These are phyloP conservation scores for Drosophila pseudotalamancana DNA, from an alignment of 2,888 invertebrate genomes.

Conservation along the genomic window DNA sequence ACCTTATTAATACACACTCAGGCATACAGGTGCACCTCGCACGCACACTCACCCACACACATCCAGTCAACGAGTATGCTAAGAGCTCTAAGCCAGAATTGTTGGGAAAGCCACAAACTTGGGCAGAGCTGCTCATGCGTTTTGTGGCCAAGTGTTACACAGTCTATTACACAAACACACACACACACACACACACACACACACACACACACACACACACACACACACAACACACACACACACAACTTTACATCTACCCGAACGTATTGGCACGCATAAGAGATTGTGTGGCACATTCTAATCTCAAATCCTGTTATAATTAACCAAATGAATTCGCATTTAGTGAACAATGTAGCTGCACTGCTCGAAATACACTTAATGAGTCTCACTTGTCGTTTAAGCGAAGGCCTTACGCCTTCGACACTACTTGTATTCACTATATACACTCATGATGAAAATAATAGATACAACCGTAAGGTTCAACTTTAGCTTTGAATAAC, in stretches of 20 bases:
- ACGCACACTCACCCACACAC: not conserved
- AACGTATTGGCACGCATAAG: not conserved
- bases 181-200: not conserved
- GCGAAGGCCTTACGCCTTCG: not conserved
- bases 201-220: not conserved
- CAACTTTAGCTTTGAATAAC: too few species aligned
- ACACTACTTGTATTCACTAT: too few species aligned
- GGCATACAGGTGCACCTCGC: not conserved
- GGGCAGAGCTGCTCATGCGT: conserved; percentile 31
- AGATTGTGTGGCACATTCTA: conserved; percentile 25
- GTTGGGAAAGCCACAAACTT: conserved; percentile 43
- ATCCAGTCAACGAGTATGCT: not conserved
- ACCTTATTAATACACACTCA: conserved; percentile 37
- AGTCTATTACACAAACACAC: conserved; percentile 10
- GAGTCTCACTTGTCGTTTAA: not conserved
- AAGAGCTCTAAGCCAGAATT: conserved; percentile 26
- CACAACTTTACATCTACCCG: not conserved
- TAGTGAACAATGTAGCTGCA: conserved; percentile 44
- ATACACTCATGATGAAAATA: too few species aligned
- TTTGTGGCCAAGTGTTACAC: conserved; percentile 19
- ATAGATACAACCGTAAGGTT: too few species aligned
- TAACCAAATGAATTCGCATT: conserved; percentile 76
- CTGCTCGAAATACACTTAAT: conserved; percentile 27
- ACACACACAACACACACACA: not conserved
- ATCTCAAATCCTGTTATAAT: conserved; percentile 59